Evolutionary conservation across 2,797 vertebrate genomes (phyloP).

Genomic region (Synaphobranchus kaupii): DNA sequence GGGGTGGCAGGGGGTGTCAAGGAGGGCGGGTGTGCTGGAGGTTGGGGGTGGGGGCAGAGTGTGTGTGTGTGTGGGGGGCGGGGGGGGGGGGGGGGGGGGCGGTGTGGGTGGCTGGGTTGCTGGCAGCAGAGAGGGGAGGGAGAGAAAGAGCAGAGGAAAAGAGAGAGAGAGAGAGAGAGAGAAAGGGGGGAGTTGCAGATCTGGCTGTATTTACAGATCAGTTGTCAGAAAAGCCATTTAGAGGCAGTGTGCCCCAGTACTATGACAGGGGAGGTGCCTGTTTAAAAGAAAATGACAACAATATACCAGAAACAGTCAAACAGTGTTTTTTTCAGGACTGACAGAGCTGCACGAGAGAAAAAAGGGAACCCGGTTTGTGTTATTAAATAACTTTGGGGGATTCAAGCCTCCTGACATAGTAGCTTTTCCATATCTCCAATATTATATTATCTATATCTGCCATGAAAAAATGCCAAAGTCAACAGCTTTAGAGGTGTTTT

Average conservation of each 20-base stretch:
- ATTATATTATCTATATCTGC: not conserved
- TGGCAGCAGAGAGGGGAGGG: slow-evolving; percentile 47
- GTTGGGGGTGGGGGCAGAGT: slow-evolving; percentile 59
- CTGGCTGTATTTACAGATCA: slow-evolving; percentile 99
- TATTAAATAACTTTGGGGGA: slow-evolving; percentile 61
- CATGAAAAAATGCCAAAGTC: not conserved
- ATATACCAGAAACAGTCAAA: slow-evolving; percentile 67
- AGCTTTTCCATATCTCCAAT: not conserved
- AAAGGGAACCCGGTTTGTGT: slow-evolving; percentile 67
- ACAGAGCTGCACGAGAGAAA: slow-evolving; percentile 52
- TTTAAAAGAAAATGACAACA: slow-evolving; percentile 73
- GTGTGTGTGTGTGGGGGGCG: slow-evolving; percentile 40
- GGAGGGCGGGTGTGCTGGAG: slow-evolving; percentile 41
- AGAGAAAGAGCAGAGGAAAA: not conserved
- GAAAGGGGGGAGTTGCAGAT: slow-evolving; percentile 79
- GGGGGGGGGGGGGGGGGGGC: slow-evolving; percentile 80
- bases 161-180: slow-evolving; percentile 43
- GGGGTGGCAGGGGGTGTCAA: slow-evolving; percentile 69
- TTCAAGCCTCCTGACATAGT: not conserved
- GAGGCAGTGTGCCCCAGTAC: slow-evolving; percentile 65
- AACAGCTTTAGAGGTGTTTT: not conserved
- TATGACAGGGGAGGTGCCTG: slow-evolving; percentile 67
- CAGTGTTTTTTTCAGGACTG: slow-evolving; percentile 64
- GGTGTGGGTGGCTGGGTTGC: slow-evolving; percentile 50
- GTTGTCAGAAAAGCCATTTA: slow-evolving; percentile 94